These are phyloP conservation scores for Drosophila sproati DNA, from an alignment of 1,140 invertebrate species.

Conservation along the genomic window DNA sequence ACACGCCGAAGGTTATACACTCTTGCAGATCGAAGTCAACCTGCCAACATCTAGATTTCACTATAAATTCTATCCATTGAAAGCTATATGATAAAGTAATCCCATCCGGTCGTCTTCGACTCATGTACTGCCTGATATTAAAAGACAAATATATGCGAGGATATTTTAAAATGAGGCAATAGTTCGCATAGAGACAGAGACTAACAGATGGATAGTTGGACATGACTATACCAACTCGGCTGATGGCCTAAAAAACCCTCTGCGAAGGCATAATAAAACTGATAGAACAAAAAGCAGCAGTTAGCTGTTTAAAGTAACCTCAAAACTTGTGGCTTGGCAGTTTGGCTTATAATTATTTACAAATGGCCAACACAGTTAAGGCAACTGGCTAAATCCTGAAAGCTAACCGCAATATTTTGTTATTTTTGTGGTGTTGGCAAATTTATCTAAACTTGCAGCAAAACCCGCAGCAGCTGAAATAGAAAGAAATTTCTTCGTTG, in stretches of 20 bases:
- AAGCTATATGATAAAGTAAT: no score
- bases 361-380: slow-evolving; percentile 38
- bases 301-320: slow-evolving; percentile 35
- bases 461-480: slow-evolving; percentile 40
- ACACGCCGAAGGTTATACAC: no score
- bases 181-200: not conserved
- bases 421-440: slow-evolving; percentile 64
- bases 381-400: slow-evolving; percentile 53
- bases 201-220: slow-evolving; percentile 9
- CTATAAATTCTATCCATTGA: no score
- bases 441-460: slow-evolving; percentile 62
- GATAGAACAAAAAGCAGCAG: slow-evolving; percentile 3
- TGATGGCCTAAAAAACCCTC: no score
- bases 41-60: no score
- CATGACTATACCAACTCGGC: no score
- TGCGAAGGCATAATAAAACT: not conserved
- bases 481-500: slow-evolving; percentile 45
- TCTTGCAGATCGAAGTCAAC: no score
- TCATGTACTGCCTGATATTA: no score
- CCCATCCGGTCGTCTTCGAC: no score
- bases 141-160: no score
- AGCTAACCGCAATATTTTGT: slow-evolving; percentile 69
- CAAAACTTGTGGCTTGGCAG: slow-evolving; percentile 36
- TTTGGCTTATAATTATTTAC: slow-evolving; percentile 55
- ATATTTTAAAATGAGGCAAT: no score